Evolutionary conservation across 1,140 invertebrate genomes (phyloP).

Genomic region (Goniozus legneri): DNA sequence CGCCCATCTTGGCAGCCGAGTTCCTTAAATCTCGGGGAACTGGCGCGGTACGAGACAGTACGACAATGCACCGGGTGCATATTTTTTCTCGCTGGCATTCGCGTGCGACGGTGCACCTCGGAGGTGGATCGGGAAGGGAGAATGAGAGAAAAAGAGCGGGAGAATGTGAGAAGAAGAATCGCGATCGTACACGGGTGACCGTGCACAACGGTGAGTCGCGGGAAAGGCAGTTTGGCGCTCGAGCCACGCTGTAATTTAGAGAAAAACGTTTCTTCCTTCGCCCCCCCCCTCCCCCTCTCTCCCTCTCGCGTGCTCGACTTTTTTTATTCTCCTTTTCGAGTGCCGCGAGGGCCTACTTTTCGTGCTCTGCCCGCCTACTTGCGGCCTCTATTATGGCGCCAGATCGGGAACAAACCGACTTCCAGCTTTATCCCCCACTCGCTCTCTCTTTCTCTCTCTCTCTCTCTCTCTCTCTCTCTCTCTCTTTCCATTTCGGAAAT

Average conservation of each 20-base stretch:
- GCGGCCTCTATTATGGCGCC: slow-evolving; percentile 29
- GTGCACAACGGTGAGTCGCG: slow-evolving; percentile 9
- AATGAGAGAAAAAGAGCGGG: not conserved
- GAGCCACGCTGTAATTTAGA: slow-evolving; percentile 31
- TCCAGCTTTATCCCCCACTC: not conserved
- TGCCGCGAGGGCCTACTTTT: slow-evolving; percentile 32
- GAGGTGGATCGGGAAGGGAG: not conserved
- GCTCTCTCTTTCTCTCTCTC: not conserved
- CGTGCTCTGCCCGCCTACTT: slow-evolving; percentile 29
- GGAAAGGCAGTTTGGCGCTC: slow-evolving; percentile 17
- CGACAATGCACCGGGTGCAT: no score
- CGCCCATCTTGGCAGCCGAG: no score
- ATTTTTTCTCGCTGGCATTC: no score
- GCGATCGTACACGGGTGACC: not conserved
- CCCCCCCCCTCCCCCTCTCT: no score
- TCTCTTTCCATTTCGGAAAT: not conserved
- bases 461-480: slow-evolving; percentile 1
- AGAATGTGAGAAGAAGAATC: slow-evolving; percentile 15
- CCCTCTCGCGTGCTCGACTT: no score
- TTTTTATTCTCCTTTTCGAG: no score
- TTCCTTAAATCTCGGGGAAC: no score
- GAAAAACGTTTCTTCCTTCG: slow-evolving; percentile 29
- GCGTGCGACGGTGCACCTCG: slow-evolving; percentile 8
- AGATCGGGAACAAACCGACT: not conserved
- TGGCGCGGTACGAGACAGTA: no score